Conservation (phyloP, 2,888 invertebrate genomes). For the Pelosia muscerda region DNA sequence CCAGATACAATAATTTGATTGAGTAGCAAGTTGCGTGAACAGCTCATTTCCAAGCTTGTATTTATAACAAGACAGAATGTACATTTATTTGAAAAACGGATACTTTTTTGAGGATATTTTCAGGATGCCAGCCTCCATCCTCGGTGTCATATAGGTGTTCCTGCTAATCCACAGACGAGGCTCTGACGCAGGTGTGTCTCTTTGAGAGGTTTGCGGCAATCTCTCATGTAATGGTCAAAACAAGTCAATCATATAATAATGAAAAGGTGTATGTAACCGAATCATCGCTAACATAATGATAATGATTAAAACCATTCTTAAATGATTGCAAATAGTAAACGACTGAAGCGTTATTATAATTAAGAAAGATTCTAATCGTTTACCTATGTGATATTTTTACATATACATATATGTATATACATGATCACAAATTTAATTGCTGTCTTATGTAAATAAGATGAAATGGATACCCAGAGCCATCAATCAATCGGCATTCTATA, state of each 20-base stretch:
- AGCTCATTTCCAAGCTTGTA: too few species aligned
- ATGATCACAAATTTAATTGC: neutral
- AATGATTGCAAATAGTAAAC: neutral
- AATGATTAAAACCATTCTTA: neutral
- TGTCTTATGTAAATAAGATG: neutral
- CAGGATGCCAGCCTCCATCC: neutral
- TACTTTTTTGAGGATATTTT: neutral
- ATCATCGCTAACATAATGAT: neutral
- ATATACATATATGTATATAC: neutral
- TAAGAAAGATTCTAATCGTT: neutral
- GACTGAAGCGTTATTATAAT: conserved; percentile 4
- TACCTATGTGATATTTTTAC: neutral
- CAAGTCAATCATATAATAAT: neutral
- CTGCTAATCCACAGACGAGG: neutral
- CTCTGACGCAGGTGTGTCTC: neutral
- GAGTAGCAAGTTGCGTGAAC: too few species aligned
- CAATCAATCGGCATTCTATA: neutral
- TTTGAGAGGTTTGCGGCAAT: neutral
- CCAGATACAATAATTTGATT: too few species aligned
- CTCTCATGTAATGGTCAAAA: neutral
- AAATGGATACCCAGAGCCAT: neutral
- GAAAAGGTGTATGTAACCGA: neutral
- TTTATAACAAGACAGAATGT: too few species aligned
- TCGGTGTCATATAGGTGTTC: too few species aligned
- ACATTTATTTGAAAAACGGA: too few species aligned